phyloP scores from a whole-genome alignment of 1,140 invertebrate species.

The Drosophila insularis region DNA sequence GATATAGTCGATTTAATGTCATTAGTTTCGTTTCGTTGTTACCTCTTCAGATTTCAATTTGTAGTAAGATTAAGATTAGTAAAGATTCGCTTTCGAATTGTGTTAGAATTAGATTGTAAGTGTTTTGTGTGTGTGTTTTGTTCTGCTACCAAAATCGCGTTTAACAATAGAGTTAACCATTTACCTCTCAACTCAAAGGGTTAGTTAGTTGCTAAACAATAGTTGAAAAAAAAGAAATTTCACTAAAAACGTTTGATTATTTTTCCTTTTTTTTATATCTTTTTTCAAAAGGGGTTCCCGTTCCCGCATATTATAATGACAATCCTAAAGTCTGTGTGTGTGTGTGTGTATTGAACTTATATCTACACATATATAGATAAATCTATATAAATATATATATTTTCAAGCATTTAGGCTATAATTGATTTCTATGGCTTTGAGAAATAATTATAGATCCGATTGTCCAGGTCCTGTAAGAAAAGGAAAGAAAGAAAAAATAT shows the following conservation, averaged over 20 bases:
- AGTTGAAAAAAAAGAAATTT: slow-evolving; percentile 60
- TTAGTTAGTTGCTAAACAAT: slow-evolving; percentile 49
- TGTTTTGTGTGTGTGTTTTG: slow-evolving; percentile 33
- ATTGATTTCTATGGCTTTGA: slow-evolving; percentile 81
- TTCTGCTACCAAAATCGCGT: slow-evolving; percentile 75
- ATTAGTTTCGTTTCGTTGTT: slow-evolving; percentile 73
- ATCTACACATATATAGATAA: slow-evolving; percentile 33
- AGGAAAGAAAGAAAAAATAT: slow-evolving; percentile 37
- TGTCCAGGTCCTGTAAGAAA: slow-evolving; percentile 82
- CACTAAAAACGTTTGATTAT: slow-evolving; percentile 58
- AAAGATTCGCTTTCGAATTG: slow-evolving; percentile 69
- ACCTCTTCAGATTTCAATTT: slow-evolving; percentile 59
- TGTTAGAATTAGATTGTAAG: slow-evolving; percentile 45
- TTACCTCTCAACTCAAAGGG: slow-evolving; percentile 52
- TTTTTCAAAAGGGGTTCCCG: slow-evolving; percentile 32
- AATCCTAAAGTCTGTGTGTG: slow-evolving; percentile 42
- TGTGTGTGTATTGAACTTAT: slow-evolving; percentile 54
- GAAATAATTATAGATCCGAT: slow-evolving; percentile 83
- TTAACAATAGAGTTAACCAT: slow-evolving; percentile 50
- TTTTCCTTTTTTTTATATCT: background rate
- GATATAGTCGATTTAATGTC: slow-evolving; percentile 53
- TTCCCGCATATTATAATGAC: slow-evolving; percentile 57
- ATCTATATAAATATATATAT: slow-evolving; percentile 33
- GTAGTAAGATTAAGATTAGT: slow-evolving; percentile 59
- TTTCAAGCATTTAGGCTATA: slow-evolving; percentile 65